A percentile compares a stretch with the other conserved stretches of the same genome.
These are phyloP conservation scores for Drosophila incognita DNA, from an alignment of 2,888 invertebrate species.

Conservation along the genomic window DNA sequence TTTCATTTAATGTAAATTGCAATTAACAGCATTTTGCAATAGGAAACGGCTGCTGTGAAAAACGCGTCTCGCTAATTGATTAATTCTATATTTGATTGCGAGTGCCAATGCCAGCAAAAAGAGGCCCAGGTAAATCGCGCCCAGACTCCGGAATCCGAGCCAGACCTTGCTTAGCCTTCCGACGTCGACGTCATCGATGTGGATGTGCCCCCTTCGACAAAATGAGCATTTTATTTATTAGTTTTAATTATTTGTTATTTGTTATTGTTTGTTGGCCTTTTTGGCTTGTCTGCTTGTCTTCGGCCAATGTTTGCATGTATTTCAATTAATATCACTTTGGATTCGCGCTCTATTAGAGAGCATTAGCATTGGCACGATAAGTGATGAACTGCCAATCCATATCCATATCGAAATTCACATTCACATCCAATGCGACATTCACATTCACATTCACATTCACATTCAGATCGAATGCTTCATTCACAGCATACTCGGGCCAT, in stretches of 20 bases:
- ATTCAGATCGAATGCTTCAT: conserved; percentile 26
- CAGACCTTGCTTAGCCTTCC: conserved; percentile 68
- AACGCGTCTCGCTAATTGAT: conserved; percentile 62
- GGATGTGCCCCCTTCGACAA: conserved; percentile 40
- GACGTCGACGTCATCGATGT: conserved; percentile 8
- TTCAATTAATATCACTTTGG: conserved; percentile 69
- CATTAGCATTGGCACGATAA: conserved; percentile 66
- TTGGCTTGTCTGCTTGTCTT: conserved; percentile 12
- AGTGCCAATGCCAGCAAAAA: conserved; percentile 18
- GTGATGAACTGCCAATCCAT: conserved; percentile 50
- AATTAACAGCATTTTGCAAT: conserved; percentile 71
- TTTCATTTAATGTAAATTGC: conserved; percentile 58
- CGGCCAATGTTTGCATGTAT: conserved; percentile 60
- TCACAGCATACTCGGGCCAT: conserved; percentile 36
- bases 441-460: not conserved
- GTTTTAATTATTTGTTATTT: conserved; percentile 4
- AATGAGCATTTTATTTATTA: conserved; percentile 18
- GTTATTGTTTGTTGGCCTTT: not conserved
- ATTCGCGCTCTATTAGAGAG: conserved; percentile 61
- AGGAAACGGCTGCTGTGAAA: conserved; percentile 51
- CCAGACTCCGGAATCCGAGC: conserved; percentile 3
- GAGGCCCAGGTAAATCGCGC: conserved; percentile 29
- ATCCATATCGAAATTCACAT: conserved; percentile 6
- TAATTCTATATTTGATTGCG: conserved; percentile 53
- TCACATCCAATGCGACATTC: not conserved